Conservation (phyloP, 1,140 invertebrate genomes). For the Heterodera carotae region DNA sequence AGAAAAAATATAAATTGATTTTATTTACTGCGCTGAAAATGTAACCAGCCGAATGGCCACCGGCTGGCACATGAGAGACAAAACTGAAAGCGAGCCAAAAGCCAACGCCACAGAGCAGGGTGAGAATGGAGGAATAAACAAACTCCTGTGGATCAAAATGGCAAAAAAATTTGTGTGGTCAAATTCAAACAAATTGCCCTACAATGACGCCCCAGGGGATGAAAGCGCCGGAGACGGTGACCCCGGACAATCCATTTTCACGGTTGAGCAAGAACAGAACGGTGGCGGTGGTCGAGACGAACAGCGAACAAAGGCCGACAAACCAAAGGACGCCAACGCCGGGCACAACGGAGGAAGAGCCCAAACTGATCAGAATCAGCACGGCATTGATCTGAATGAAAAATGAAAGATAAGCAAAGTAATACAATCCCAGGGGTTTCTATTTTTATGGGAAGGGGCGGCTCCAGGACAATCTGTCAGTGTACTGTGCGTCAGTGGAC, state of each 20-base stretch:
- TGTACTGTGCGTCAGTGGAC: no score
- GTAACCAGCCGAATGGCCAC: constrained; percentile 49
- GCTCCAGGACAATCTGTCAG: no score
- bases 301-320: constrained; percentile 35
- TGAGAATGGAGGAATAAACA: constrained; percentile 46
- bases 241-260: constrained; percentile 43
- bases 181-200: constrained; percentile 8
- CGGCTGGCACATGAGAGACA: constrained; percentile 33
- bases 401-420: not conserved
- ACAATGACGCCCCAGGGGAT: constrained; percentile 48
- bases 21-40: constrained; percentile 43
- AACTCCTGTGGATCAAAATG: constrained; percentile 44
- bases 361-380: constrained; percentile 45
- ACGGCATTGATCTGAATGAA: constrained; percentile 48
- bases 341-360: constrained; percentile 39
- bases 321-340: constrained; percentile 52
- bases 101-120: constrained; percentile 44
- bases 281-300: constrained; percentile 45
- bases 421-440: not conserved
- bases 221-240: constrained; percentile 42
- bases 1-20: constrained; percentile 21
- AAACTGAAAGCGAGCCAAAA: constrained; percentile 52
- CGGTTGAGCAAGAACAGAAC: constrained; percentile 49
- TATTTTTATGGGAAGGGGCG: no score
- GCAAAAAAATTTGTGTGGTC: not conserved